Percentiles rank a stretch among this genome's conserved stretches.
These are phyloP conservation scores for Alces alces DNA, from an alignment of 2,113 vertebrate genomes.

Conservation along the genomic window DNA sequence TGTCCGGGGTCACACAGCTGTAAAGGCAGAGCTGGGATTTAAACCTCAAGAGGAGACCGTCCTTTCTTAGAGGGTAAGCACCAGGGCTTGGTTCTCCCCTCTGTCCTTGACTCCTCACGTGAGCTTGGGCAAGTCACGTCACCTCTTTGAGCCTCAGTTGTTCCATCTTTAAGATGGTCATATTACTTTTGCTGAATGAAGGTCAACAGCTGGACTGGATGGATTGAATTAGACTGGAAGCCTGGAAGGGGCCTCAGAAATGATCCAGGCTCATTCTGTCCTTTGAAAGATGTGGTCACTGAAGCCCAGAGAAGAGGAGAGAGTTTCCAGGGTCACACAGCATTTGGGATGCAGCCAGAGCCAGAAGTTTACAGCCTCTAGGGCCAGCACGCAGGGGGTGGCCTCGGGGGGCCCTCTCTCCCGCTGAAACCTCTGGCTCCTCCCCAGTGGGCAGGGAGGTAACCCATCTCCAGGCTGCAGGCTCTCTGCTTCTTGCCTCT, in stretches of 20 bases:
- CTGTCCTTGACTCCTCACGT: too few species aligned
- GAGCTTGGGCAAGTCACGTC: background rate
- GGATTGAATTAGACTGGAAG: background rate
- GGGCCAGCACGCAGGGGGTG: background rate
- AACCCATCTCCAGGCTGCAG: background rate
- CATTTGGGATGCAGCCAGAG: background rate
- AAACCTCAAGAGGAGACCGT: rapidly evolving
- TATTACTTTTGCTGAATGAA: background rate
- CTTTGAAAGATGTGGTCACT: background rate
- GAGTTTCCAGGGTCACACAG: background rate
- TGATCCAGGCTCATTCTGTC: background rate
- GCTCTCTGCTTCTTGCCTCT: background rate
- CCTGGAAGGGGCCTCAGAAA: background rate
- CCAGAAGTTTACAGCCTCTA: background rate
- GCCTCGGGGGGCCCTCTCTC: background rate
- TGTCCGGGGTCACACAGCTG: background rate
- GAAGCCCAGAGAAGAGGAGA: background rate
- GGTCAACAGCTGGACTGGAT: rapidly evolving
- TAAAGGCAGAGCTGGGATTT: background rate
- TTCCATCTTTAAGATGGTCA: background rate
- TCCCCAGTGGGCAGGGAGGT: background rate
- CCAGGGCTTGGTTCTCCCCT: background rate
- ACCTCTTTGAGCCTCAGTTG: background rate
- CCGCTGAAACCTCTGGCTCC: background rate
- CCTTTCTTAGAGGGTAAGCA: background rate